These are phyloP conservation scores for Thalassarche chlororhynchos DNA, from an alignment of 2,113 vertebrate species.

Conservation along the genomic window DNA sequence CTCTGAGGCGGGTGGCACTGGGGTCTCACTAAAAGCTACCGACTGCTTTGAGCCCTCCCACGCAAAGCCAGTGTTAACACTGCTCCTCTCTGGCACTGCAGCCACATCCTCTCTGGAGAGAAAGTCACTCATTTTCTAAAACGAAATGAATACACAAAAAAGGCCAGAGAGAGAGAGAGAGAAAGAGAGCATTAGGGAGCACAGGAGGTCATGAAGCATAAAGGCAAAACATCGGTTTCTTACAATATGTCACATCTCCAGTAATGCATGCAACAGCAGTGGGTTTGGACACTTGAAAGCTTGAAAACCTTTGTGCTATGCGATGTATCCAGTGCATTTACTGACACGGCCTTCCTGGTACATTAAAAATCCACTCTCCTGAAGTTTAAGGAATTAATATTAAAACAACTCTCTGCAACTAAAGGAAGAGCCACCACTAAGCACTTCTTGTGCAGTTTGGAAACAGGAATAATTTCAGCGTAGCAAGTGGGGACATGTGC, in stretches of 20 bases:
- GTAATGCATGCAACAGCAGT: background rate
- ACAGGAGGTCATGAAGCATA: conserved; percentile 15
- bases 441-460: background rate
- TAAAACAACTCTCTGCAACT: background rate
- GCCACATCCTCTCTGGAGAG: conserved; percentile 72
- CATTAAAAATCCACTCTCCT: background rate
- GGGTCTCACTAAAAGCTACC: conserved; percentile 69
- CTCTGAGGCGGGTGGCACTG: conserved; percentile 28
- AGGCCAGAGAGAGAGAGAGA: conserved; percentile 54
- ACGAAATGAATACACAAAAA: conserved; percentile 76
- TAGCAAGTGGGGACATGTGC: background rate
- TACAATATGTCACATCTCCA: background rate
- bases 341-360: background rate
- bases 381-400: background rate
- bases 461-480: background rate
- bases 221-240: conserved; percentile 9
- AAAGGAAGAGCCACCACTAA: background rate
- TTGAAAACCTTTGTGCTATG: background rate
- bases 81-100: conserved; percentile 67
- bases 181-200: conserved; percentile 60
- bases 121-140: conserved; percentile 78
- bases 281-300: background rate
- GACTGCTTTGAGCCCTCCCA: conserved; percentile 66
- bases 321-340: background rate
- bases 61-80: conserved; percentile 52